Evolutionary conservation across 2,888 invertebrate genomes (phyloP), one percentile per base, ranked within the genome.

Genomic region (Eristalinus aeneus): DNA sequence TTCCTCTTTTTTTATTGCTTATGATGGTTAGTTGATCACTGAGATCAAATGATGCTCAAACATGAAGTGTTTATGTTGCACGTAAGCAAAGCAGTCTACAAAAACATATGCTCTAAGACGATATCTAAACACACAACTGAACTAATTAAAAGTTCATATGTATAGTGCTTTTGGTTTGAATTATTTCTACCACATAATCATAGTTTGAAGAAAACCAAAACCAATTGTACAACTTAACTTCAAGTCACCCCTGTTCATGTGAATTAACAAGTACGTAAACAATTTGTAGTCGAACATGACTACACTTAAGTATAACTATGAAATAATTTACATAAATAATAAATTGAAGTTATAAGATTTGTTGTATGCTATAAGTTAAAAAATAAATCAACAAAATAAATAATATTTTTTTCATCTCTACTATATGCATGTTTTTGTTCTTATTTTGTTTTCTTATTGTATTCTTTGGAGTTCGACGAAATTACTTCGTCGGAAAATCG

Each of bases 401-500:
- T 36, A 10, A 5, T 64, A 53, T 68, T 69, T 36, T 67, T 23
- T 8, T 46, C 46, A 16, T 46, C 16, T 46, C 46, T 46, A 46
- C 27, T 46, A 46, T 46, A 46, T 46, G 46, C 46, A 16, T 16
- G 16, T n/a, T 46, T 46, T 46, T 46, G 39, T 46, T 46, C n/a
- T 39, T n/a, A 0, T 3, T 46, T 23, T 36, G 16, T 34, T 46
- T 72, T 63, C 27, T 22, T 61, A 46, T 9, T 32, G 20, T 61
- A 32, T 22, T 60, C 12, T 31, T 11, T 46, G 3, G 11, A 58
- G 64, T 39, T 46, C 27, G 3, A 46, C 8, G 4, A 78, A 79
- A 89, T 94, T 95, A 97, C 93, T 97, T 97, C 90, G 96, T 95
- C 88, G 96, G 96, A 94, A 97, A 98, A 91, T 98, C 97, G n/a